Percentiles rank a stretch among this genome's conserved stretches.
These are phyloP conservation scores for Natrix natrix DNA, from an alignment of 2,797 vertebrate species.

Conservation along the genomic window DNA sequence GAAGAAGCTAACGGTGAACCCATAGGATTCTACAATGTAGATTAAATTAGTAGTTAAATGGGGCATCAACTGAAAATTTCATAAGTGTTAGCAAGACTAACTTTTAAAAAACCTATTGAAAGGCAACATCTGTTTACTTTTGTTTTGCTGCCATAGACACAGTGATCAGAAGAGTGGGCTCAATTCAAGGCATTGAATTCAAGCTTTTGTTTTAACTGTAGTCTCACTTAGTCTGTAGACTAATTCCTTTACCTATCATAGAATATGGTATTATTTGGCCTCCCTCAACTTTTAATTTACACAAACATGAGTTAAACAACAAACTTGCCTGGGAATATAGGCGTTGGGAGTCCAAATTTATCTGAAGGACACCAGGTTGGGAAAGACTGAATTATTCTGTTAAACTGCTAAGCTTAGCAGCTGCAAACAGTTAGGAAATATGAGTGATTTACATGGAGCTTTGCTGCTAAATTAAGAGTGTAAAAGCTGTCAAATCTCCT, in stretches of 20 bases:
- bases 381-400: not conserved
- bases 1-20: not conserved
- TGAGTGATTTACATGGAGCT: not conserved
- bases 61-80: not conserved
- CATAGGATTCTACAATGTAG: not conserved
- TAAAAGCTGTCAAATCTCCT: not conserved
- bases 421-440: not conserved
- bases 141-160: not conserved
- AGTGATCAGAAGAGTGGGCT: not conserved
- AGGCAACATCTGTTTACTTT: not conserved
- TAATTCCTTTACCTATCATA: not conserved
- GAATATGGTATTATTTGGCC: not conserved
- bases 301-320: not conserved
- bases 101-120: not conserved
- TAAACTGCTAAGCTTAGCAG: not conserved
- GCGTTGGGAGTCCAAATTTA: not conserved
- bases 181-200: not conserved
- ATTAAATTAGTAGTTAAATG: not conserved
- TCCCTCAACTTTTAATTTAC: not conserved
- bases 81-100: not conserved
- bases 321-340: not conserved
- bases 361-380: not conserved
- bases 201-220: not conserved
- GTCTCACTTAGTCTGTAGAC: not conserved
- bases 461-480: not conserved